phyloP scores from a whole-genome alignment of 1,140 invertebrate species.

The Drosophila nigrodunni region DNA sequence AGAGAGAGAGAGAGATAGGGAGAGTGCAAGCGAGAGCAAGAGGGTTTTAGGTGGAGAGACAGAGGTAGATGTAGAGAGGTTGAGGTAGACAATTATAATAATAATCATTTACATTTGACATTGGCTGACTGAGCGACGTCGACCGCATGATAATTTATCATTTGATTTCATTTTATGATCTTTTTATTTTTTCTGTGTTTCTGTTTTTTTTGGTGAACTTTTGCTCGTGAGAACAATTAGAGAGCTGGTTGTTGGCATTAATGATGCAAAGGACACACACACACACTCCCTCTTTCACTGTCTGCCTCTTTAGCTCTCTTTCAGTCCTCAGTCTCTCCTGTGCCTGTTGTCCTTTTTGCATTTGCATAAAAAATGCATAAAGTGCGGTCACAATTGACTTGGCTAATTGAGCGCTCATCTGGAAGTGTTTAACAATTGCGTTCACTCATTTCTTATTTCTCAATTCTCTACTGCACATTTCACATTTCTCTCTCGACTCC shows the following conservation, averaged over 20 bases:
- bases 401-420: conserved; percentile 62
- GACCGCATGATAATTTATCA: conserved; percentile 74
- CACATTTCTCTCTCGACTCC: background rate
- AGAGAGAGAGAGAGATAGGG: conserved; percentile 22
- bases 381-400: conserved; percentile 43
- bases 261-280: conserved; percentile 47
- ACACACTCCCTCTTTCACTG: no score
- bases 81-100: conserved; percentile 74
- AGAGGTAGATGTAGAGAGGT: conserved; percentile 15
- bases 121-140: conserved; percentile 57
- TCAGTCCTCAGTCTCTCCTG: no score
- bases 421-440: conserved; percentile 43
- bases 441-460: background rate
- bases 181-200: conserved; percentile 21
- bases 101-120: conserved; percentile 83
- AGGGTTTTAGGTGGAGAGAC: conserved; percentile 9
- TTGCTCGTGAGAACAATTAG: conserved; percentile 54
- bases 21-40: conserved; percentile 7
- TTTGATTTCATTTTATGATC: conserved; percentile 59
- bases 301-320: no score
- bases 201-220: conserved; percentile 1
- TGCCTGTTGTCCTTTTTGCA: conserved; percentile 27
- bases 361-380: conserved; percentile 82
- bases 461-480: background rate
- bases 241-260: conserved; percentile 40